Conservation (phyloP, 2,888 invertebrate species). For the Dynastes maya region DNA sequence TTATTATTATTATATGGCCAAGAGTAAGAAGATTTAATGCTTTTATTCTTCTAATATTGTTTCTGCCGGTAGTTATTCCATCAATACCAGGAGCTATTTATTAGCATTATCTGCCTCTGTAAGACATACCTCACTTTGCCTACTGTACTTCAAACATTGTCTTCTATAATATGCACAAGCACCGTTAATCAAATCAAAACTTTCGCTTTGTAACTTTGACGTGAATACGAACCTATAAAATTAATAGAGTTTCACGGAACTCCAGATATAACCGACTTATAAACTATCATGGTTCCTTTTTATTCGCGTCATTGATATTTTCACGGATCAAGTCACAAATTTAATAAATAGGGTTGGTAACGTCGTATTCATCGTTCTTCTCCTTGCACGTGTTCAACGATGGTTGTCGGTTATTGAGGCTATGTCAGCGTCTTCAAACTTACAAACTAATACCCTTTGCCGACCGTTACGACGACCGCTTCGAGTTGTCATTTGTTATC, state of each 20-base stretch:
- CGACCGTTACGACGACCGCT: background rate
- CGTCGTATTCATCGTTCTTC: background rate
- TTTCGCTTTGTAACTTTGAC: background rate
- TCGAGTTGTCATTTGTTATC: background rate
- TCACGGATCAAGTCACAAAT: conserved; percentile 22
- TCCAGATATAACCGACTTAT: background rate
- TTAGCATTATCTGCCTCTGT: too few relatives aligned
- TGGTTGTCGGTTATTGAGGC: background rate
- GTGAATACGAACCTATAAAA: conserved; percentile 8
- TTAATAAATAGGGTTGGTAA: conserved; percentile 21
- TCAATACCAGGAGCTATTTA: too few relatives aligned
- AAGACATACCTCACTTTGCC: too few relatives aligned
- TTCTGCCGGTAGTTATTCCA: too few relatives aligned
- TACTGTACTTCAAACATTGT: too few relatives aligned
- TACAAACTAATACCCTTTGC: background rate
- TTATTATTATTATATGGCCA: too few relatives aligned
- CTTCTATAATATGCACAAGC: too few relatives aligned
- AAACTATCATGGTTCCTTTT: background rate
- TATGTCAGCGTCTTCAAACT: background rate
- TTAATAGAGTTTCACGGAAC: background rate
- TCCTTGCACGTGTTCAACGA: background rate
- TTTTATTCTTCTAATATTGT: too few relatives aligned
- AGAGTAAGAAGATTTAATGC: too few relatives aligned
- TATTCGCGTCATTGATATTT: conserved; percentile 24
- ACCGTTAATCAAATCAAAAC: too few relatives aligned